Conservation (phyloP, 2,888 invertebrate genomes). For the Microctonus hyperodae region DNA sequence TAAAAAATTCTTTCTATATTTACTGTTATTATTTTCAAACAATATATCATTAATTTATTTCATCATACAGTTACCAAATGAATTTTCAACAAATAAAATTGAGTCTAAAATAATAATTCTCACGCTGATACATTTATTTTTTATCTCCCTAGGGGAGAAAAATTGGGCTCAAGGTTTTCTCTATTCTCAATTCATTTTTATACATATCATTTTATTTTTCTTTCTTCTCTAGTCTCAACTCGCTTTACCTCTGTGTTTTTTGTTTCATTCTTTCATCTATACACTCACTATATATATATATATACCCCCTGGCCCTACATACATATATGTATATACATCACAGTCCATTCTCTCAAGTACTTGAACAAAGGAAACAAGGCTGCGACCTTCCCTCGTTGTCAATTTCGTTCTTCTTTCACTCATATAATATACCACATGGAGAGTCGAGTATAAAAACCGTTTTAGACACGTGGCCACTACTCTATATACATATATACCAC, state of each 20-base stretch:
- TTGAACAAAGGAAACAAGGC: conserved; percentile 40
- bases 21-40: too few relatives aligned
- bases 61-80: neutral
- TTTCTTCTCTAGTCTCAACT: neutral
- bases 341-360: neutral
- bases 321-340: too few relatives aligned
- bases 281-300: neutral
- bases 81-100: neutral
- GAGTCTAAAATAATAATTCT: neutral
- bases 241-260: neutral
- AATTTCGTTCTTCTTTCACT: conserved; percentile 39
- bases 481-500: neutral
- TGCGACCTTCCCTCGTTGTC: conserved; percentile 41
- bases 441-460: conserved; percentile 16
- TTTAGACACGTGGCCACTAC: conserved; percentile 28
- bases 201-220: conserved; percentile 23
- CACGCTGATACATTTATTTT: neutral
- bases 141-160: conserved; percentile 8
- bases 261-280: neutral
- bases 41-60: neutral
- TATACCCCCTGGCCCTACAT: neutral
- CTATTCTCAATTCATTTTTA: too few relatives aligned
- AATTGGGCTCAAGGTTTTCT: conserved; percentile 33
- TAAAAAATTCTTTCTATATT: too few relatives aligned
- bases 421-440: too few relatives aligned